Conservation (phyloP, 2,797 vertebrate genomes). For the Moxostoma hubbsi region DNA sequence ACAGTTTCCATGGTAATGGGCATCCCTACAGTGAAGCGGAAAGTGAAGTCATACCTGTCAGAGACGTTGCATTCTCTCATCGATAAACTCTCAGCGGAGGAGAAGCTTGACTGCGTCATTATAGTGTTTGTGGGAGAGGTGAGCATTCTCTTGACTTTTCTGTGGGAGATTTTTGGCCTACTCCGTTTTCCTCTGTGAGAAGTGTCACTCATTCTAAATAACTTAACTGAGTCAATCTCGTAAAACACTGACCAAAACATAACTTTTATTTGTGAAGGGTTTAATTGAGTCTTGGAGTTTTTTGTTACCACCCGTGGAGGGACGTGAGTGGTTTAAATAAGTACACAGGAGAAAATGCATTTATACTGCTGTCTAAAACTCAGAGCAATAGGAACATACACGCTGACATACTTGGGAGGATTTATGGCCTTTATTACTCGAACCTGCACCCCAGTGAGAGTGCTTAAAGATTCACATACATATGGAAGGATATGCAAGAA, state of each 20-base stretch:
- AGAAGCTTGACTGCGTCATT: slow-evolving; percentile 96
- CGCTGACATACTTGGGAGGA: neutral
- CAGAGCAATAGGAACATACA: slow-evolving; percentile 1
- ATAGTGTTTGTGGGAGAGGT: slow-evolving; percentile 98
- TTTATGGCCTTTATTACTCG: neutral
- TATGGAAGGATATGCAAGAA: too few species aligned
- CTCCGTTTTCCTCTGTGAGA: neutral
- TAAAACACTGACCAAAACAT: neutral
- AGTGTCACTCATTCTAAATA: neutral
- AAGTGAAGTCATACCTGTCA: slow-evolving; percentile 97
- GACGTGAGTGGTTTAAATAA: neutral
- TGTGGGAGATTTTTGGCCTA: neutral
- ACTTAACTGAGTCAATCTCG: neutral
- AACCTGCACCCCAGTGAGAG: too few species aligned
- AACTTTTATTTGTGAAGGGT: neutral
- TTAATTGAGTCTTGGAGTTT: slow-evolving; percentile 9
- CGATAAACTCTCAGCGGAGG: slow-evolving; percentile 94
- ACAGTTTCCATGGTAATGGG: slow-evolving; percentile 99
- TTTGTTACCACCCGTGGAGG: slow-evolving; percentile 1
- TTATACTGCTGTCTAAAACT: neutral
- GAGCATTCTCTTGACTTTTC: slow-evolving; percentile 63
- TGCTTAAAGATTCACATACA: too few species aligned
- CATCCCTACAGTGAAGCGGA: slow-evolving; percentile 97
- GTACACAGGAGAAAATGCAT: neutral
- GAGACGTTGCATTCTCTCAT: slow-evolving; percentile 97